Percentiles rank a stretch among this genome's conserved stretches.
Evolutionary conservation across 2,797 vertebrate genomes (phyloP).

Genomic region (Pantherophis vulpinus): DNA sequence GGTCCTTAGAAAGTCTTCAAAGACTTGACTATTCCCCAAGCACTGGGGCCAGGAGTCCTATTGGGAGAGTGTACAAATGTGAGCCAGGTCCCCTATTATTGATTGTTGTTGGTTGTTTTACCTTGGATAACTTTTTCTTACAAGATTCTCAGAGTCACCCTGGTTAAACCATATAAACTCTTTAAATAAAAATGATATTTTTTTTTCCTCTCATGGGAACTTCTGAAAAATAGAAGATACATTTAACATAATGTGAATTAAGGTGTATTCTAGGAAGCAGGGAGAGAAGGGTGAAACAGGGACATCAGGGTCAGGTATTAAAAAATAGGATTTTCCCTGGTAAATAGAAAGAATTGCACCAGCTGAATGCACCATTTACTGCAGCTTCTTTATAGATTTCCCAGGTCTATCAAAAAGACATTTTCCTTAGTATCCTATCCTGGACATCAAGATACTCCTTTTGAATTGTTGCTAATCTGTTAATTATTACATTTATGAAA

Average conservation of each 20-base stretch:
- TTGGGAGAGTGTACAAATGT: not conserved
- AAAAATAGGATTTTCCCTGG: not conserved
- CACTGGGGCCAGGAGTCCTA: not conserved
- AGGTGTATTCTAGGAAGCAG: not conserved
- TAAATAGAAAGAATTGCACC: not conserved
- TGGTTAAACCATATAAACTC: not conserved
- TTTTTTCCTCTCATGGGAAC: not conserved
- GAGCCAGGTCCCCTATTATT: not conserved
- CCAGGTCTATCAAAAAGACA: not conserved
- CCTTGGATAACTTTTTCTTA: not conserved
- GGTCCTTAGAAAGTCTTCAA: not conserved
- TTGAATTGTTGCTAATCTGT: not conserved
- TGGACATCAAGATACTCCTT: not conserved
- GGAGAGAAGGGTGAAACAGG: not conserved
- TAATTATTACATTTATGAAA: not conserved
- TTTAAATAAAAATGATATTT: not conserved
- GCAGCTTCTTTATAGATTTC: not conserved
- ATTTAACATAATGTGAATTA: not conserved
- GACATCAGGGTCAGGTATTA: not conserved
- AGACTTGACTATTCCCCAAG: not conserved
- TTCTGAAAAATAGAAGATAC: not conserved
- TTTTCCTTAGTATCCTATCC: not conserved
- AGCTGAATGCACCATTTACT: not conserved
- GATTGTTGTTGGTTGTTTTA: not conserved
- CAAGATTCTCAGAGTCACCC: not conserved